Conservation (phyloP, 92 coral and sea anemone genomes). For the Porites lobata region DNA sequence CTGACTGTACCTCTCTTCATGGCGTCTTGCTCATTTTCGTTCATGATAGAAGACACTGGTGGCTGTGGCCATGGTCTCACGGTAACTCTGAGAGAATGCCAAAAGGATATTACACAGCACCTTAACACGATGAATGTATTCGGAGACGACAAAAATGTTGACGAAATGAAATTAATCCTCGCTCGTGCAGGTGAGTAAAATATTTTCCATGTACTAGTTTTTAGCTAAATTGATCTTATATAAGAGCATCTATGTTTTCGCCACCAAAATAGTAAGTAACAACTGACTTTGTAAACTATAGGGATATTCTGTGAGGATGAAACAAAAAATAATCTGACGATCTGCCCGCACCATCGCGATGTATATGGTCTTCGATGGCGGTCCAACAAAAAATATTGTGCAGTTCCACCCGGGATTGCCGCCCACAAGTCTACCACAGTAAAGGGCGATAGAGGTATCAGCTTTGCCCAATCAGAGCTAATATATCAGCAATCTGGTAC, state of each 20-base stretch:
- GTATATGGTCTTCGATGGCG: slow-evolving; percentile 52
- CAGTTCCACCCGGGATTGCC: slow-evolving; percentile 32
- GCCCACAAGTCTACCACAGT: slow-evolving; percentile 33
- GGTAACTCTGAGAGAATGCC: slow-evolving; percentile 39
- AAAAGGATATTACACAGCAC: slow-evolving; percentile 46
- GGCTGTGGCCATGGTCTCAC: slow-evolving; percentile 21
- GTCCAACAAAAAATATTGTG: slow-evolving; percentile 24
- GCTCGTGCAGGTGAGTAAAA: slow-evolving; percentile 39
- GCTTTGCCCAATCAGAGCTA: slow-evolving; percentile 33
- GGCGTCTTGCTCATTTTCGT: slow-evolving; percentile 32
- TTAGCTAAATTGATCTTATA: neutral
- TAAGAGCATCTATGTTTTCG: slow-evolving; percentile 5
- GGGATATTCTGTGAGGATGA: slow-evolving; percentile 39
- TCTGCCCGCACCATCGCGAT: slow-evolving; percentile 44
- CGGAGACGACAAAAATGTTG: slow-evolving; percentile 33
- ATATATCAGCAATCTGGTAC: slow-evolving; percentile 27
- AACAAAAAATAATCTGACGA: slow-evolving; percentile 7
- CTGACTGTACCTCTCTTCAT: neutral
- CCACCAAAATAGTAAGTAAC: neutral
- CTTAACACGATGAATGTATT: slow-evolving; percentile 25
- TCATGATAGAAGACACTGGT: slow-evolving; percentile 10
- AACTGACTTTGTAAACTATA: slow-evolving; percentile 4
- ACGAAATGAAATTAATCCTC: slow-evolving; percentile 40
- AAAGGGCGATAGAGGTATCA: slow-evolving; percentile 55
- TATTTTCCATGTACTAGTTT: neutral